phyloP scores from a whole-genome alignment of 2,888 invertebrate genomes.

The Cremastobaeus sp. region DNA sequence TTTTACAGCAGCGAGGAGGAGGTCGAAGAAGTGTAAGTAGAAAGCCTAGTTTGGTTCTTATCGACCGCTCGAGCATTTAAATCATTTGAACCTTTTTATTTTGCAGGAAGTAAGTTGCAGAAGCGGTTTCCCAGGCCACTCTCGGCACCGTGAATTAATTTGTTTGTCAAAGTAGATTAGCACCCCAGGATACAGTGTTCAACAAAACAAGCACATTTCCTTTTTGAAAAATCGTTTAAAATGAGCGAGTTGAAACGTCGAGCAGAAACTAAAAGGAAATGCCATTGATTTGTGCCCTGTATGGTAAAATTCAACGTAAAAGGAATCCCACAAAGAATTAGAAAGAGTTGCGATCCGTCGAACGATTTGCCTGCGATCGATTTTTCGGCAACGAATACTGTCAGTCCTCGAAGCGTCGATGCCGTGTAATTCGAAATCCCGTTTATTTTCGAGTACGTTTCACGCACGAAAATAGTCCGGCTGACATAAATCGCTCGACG shows the following conservation, averaged over 20 bases:
- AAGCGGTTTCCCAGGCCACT: slow-evolving; percentile 48
- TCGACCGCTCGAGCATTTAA: slow-evolving; percentile 25
- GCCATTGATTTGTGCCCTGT: slow-evolving; percentile 35
- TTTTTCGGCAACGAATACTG: background rate
- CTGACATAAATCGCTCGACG: slow-evolving; percentile 57
- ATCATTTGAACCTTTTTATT: slow-evolving; percentile 69
- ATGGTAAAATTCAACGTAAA: slow-evolving; percentile 12
- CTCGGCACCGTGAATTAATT: slow-evolving; percentile 54
- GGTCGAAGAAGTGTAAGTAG: slow-evolving; percentile 89
- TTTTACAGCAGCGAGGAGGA: slow-evolving; percentile 84
- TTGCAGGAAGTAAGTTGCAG: slow-evolving; percentile 80
- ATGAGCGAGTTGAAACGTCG: no score
- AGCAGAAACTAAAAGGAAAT: slow-evolving; percentile 22
- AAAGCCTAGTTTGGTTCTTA: slow-evolving; percentile 52
- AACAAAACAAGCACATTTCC: slow-evolving; percentile 49
- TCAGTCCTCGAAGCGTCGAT: background rate
- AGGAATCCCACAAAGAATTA: slow-evolving; percentile 1
- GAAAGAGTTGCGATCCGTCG: slow-evolving; percentile 24
- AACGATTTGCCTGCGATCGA: slow-evolving; percentile 14
- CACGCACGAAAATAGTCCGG: slow-evolving; percentile 39
- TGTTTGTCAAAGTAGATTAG: slow-evolving; percentile 58
- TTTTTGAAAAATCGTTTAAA: no score
- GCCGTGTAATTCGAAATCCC: slow-evolving; percentile 24
- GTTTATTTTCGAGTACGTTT: slow-evolving; percentile 54
- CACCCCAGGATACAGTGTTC: slow-evolving; percentile 49